Conservation (phyloP, 2,113 vertebrate genomes). For the Aspiorhynchus laticeps region DNA sequence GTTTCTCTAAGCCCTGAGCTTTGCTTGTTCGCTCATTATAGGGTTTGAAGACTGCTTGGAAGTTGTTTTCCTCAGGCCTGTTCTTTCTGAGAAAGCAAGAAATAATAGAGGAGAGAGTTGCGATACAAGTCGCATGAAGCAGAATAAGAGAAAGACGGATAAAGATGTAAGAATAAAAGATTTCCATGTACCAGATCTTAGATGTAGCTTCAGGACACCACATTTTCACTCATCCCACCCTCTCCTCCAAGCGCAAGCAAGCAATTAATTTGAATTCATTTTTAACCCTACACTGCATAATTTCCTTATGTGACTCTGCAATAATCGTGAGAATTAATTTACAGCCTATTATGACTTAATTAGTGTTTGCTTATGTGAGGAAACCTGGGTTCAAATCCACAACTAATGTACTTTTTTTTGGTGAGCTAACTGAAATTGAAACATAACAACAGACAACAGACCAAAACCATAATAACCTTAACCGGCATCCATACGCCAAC, state of each 20-base stretch:
- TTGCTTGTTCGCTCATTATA: conserved; percentile 26
- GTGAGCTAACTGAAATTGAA: no score
- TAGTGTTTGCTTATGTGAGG: not conserved
- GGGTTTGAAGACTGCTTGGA: conserved; percentile 6
- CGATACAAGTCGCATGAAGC: not conserved
- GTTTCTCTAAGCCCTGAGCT: conserved; percentile 16
- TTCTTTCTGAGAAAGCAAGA: not conserved
- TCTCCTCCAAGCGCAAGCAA: not conserved
- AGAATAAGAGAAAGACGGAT: not conserved
- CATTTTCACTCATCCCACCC: not conserved
- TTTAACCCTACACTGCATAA: not conserved
- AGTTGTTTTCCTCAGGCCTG: conserved; percentile 25
- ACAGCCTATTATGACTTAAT: not conserved
- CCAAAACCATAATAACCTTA: no score
- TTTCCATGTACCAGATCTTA: not conserved
- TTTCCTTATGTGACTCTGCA: not conserved
- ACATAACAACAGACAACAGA: no score
- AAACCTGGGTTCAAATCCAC: not conserved
- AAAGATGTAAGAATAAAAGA: not conserved
- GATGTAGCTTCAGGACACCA: not conserved
- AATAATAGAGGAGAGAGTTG: conserved; percentile 7
- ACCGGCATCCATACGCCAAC: no score
- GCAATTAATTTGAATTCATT: not conserved
- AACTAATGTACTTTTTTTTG: not conserved
- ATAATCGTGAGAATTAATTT: not conserved